A percentile compares a stretch with the other conserved stretches of the same genome.
These are phyloP conservation scores for Andrena hattorfiana DNA, from an alignment of 2,888 invertebrate genomes.

Conservation along the genomic window DNA sequence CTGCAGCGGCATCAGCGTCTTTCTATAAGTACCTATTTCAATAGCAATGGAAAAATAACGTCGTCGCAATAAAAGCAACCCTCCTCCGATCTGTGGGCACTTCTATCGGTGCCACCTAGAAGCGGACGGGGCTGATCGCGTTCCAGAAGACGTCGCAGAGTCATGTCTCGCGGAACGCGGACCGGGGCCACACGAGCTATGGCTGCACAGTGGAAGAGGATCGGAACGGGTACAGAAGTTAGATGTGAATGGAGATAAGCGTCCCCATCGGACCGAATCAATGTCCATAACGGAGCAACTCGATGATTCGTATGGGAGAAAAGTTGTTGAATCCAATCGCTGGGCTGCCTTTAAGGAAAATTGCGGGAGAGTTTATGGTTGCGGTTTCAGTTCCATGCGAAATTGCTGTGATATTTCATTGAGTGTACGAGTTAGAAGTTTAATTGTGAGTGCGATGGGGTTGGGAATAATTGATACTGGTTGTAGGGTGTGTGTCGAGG, in stretches of 20 bases:
- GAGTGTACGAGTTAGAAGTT: too few species aligned
- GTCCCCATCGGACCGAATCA: background rate
- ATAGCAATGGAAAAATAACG: conserved; percentile 67
- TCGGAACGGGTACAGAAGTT: background rate
- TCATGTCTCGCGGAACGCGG: background rate
- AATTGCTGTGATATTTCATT: background rate
- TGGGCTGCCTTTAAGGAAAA: background rate
- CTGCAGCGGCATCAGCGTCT: conserved; percentile 52
- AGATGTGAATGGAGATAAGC: conserved; percentile 8
- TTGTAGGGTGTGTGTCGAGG: too few species aligned
- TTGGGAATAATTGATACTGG: too few species aligned
- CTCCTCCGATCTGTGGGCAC: conserved; percentile 40
- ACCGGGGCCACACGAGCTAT: background rate
- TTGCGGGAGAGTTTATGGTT: background rate
- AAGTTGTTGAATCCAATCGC: background rate
- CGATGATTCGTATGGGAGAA: conserved; percentile 1
- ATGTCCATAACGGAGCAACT: background rate
- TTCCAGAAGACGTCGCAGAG: background rate
- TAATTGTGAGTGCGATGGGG: too few species aligned
- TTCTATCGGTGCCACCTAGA: conserved; percentile 49
- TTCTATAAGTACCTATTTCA: conserved; percentile 56
- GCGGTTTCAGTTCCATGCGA: background rate
- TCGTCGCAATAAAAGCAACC: conserved; percentile 57
- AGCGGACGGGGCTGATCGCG: background rate
- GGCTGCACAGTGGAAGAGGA: background rate